Evolutionary conservation across 2,797 vertebrate species (phyloP), one percentile per base, ranked within the genome.

Genomic region (Sebastes vulpes): DNA sequence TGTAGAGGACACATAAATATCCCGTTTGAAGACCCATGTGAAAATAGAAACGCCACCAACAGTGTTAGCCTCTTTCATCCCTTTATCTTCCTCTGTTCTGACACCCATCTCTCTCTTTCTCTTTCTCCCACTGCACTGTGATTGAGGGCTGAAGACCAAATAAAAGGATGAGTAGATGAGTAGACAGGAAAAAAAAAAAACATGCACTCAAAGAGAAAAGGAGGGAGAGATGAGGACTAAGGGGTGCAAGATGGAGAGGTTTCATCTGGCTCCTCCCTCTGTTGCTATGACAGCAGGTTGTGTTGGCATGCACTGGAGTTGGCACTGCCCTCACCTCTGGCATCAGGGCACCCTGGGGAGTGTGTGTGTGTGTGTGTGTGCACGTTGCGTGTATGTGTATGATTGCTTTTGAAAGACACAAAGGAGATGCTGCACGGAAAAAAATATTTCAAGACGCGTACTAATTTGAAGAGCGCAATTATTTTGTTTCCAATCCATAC

Each of bases 241-340:
- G 46, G 74, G 63, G 65, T 69, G 65, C 28, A 79, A 78, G 86
- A 79, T 77, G 68, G 78, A 88, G 86, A 83, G 87, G 72, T 89
- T 88, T 91, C 80, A 84, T 93, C 84, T 85, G 89, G 83, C 91
- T 95, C 90, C 92, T 92, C 90, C 93, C 94, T 92, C 92, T 82
- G 94, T 96, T 96, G 92, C 95, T 90, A 96, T 96, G 95, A 94
- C 94, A 95, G 94, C 94, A 90, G 90, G 92, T 96, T 95, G 94
- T 95, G 93, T 93, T 96, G 95, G 95, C 95, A 95, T 95, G 93
- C 79, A 67, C 68, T 84, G 75, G 81, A 84, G 82, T 92, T 95
- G 94, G 95, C 95, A 90, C 86, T 92, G 91, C 91, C 92, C 93
- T 89, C 92, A 96, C 96, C 95, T 95, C 95, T 95, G 93, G 93